These are phyloP conservation scores for Dermatemys mawii DNA, from an alignment of 2,113 vertebrate species.

Conservation along the genomic window DNA sequence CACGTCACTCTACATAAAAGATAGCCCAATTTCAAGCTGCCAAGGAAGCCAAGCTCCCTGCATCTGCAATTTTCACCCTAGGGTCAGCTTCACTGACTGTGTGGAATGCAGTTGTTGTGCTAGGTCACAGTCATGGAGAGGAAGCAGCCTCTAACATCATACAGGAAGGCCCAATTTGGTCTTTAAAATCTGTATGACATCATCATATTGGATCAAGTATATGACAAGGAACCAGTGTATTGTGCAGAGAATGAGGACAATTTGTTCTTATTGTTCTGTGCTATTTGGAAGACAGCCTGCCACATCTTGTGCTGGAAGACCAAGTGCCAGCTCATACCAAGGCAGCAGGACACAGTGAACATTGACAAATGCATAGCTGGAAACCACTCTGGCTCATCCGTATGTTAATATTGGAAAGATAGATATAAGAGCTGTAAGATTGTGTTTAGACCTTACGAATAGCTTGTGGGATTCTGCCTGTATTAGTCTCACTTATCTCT, in stretches of 20 bases:
- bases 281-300: not conserved
- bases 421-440: too few relatives aligned
- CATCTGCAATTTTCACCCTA: not conserved
- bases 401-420: too few relatives aligned
- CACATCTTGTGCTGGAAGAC: too few relatives aligned
- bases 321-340: too few relatives aligned
- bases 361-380: too few relatives aligned
- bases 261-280: conserved; percentile 4
- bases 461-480: too few relatives aligned
- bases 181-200: not conserved
- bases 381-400: too few relatives aligned
- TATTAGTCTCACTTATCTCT: too few relatives aligned
- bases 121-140: not conserved
- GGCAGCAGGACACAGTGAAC: too few relatives aligned
- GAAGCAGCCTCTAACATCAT: not conserved
- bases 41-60: not conserved
- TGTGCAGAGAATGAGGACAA: conserved; percentile 8
- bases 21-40: too few relatives aligned
- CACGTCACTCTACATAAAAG: not conserved
- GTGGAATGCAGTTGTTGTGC: not conserved
- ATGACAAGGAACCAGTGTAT: conserved; percentile 19
- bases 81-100: not conserved
- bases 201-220: not conserved
- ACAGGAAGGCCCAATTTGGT: not conserved
- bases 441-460: too few relatives aligned